Conservation (phyloP, 1,140 invertebrate species). For the Drosophila sproati region DNA sequence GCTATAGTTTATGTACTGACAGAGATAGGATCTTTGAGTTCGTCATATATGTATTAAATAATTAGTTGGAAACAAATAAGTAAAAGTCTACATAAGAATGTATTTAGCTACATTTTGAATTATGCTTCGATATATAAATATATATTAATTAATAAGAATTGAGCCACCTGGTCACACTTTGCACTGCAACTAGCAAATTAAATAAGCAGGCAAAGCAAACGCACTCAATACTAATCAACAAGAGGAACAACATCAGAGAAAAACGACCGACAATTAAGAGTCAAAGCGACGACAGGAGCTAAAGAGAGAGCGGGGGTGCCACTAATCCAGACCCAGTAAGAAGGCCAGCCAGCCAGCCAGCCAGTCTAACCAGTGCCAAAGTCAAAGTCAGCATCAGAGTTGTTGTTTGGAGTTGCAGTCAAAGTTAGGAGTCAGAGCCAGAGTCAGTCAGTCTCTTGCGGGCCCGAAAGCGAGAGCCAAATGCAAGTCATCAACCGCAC, state of each 20-base stretch:
- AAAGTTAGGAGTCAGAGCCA: constrained; percentile 17
- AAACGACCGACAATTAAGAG: constrained; percentile 32
- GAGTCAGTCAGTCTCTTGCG: constrained; percentile 73
- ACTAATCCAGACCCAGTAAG: constrained; percentile 37
- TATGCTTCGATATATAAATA: too few relatives aligned
- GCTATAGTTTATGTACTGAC: background rate
- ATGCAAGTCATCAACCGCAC: constrained; percentile 76
- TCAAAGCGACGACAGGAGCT: background rate
- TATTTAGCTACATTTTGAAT: too few relatives aligned
- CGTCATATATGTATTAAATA: too few relatives aligned
- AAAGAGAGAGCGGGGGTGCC: background rate
- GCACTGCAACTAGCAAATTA: constrained; percentile 15
- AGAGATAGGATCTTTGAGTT: too few relatives aligned
- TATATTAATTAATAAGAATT: background rate
- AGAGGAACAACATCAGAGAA: constrained; percentile 27
- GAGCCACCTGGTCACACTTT: constrained; percentile 9
- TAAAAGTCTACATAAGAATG: too few relatives aligned
- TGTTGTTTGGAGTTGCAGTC: background rate
- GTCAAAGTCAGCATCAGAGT: constrained; percentile 38
- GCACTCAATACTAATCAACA: constrained; percentile 20
- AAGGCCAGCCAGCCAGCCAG: constrained; percentile 41
- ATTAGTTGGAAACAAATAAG: too few relatives aligned
- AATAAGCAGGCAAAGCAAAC: constrained; percentile 17
- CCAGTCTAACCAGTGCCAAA: constrained; percentile 66
- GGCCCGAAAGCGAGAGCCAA: constrained; percentile 58